Conservation (phyloP, 2,888 invertebrate species). For the Phorcus lineatus region DNA sequence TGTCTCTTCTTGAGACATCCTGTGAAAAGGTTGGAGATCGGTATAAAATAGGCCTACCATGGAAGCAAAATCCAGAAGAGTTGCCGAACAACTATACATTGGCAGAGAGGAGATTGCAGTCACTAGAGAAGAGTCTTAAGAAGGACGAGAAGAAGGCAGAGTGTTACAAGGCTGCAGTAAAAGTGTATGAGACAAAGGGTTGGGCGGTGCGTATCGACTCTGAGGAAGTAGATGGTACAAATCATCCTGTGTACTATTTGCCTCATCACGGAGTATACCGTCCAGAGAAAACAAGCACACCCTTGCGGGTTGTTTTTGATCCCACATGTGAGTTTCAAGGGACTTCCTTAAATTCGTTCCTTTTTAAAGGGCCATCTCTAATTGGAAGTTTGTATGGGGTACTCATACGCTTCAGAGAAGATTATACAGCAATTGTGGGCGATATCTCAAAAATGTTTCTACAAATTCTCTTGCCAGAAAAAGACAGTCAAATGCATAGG, state of each 20-base stretch:
- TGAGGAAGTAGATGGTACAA: too few species aligned
- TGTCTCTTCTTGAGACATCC: not conserved
- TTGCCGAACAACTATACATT: constrained; percentile 30
- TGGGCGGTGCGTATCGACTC: constrained; percentile 7
- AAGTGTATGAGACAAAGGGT: not conserved
- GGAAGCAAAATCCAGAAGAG: constrained; percentile 9
- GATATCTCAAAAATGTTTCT: too few species aligned
- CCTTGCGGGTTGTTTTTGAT: not conserved
- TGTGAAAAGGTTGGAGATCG: not conserved
- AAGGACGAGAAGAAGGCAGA: constrained; percentile 9
- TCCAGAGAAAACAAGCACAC: not conserved
- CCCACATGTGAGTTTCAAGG: too few species aligned
- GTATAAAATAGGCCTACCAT: constrained; percentile 16
- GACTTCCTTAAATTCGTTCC: too few species aligned
- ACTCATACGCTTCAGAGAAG: not conserved
- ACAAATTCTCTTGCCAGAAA: too few species aligned
- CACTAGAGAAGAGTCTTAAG: constrained; percentile 15
- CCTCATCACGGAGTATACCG: not conserved
- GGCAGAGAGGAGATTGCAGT: too few species aligned
- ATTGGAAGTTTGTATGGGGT: too few species aligned
- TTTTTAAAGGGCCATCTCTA: too few species aligned
- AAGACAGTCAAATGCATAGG: too few species aligned
- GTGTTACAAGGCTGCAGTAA: constrained; percentile 4
- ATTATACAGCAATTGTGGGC: not conserved
- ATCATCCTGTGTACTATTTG: too few species aligned